Evolutionary conservation across 2,113 vertebrate genomes (phyloP).

Genomic region (Saimiri boliviensis): DNA sequence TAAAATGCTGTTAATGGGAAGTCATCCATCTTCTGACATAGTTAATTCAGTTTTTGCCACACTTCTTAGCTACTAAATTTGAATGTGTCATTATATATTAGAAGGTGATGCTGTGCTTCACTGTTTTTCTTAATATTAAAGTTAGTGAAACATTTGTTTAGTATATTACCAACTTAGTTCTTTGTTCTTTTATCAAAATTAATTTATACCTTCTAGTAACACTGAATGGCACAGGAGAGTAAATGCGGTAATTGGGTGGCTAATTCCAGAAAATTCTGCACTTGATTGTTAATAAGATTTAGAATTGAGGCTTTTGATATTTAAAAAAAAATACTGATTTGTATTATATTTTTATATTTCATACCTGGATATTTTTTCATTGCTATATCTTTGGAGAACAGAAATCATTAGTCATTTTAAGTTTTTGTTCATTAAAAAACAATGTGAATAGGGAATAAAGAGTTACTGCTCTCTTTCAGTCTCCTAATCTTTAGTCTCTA

Average conservation of each 20-base stretch:
- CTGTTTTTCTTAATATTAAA: slow-evolving; percentile 47
- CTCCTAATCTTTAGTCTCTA: background rate
- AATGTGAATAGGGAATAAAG: background rate
- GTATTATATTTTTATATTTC: slow-evolving; percentile 44
- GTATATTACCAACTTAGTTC: slow-evolving; percentile 48
- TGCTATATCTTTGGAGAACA: background rate
- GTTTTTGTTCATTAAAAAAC: background rate
- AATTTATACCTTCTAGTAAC: slow-evolving; percentile 72
- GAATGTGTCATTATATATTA: slow-evolving; percentile 63
- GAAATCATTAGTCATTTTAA: background rate
- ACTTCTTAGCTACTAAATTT: slow-evolving; percentile 64
- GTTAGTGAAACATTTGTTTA: slow-evolving; percentile 58
- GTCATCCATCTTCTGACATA: slow-evolving; percentile 56
- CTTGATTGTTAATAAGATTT: slow-evolving; percentile 55
- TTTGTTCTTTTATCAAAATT: slow-evolving; percentile 72
- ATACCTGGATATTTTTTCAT: background rate
- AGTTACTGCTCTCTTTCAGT: background rate
- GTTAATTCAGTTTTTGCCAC: slow-evolving; percentile 62
- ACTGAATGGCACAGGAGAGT: slow-evolving; percentile 58
- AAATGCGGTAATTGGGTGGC: slow-evolving; percentile 62
- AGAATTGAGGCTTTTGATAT: slow-evolving; percentile 15
- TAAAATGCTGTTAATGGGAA: slow-evolving; percentile 69
- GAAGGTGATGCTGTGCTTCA: slow-evolving; percentile 50
- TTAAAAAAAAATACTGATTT: slow-evolving; percentile 47
- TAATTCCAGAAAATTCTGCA: slow-evolving; percentile 63